Evolutionary conservation across 1,140 invertebrate species (phyloP).

Genomic region (Bombus cullumanus): DNA sequence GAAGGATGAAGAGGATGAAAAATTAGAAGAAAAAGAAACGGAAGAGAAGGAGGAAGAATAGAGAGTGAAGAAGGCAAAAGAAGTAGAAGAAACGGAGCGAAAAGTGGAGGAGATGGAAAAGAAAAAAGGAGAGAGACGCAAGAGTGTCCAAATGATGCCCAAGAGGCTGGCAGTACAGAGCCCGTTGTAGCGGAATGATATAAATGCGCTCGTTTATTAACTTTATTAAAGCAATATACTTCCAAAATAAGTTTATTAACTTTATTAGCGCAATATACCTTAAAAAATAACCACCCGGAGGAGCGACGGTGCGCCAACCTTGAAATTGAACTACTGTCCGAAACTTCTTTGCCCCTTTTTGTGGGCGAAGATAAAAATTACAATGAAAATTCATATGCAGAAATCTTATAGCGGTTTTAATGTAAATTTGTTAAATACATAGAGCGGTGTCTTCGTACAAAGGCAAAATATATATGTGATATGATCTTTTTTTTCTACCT

Average conservation of each 20-base stretch:
- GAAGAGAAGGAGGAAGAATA: not conserved
- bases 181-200: conserved; percentile 50
- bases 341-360: not conserved
- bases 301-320: not conserved
- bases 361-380: not conserved
- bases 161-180: conserved; percentile 29
- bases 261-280: conserved; percentile 55
- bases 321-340: not conserved
- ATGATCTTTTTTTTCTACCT: not conserved
- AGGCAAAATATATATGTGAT: too few relatives aligned
- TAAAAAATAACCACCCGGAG: conserved; percentile 40
- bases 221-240: conserved; percentile 58
- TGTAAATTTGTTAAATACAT: conserved; percentile 10
- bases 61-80: too few relatives aligned
- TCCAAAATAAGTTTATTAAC: conserved; percentile 54
- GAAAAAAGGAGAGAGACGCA: conserved; percentile 23
- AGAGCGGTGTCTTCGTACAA: not conserved
- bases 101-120: not conserved
- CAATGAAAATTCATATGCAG: not conserved
- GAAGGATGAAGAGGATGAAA: not conserved
- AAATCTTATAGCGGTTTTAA: conserved; percentile 1
- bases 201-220: conserved; percentile 61
- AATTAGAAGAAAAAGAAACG: not conserved
- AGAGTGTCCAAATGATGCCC: conserved; percentile 37
- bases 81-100: not conserved